phyloP scores from a whole-genome alignment of 2,888 invertebrate genomes.

The Iphiclides podalirius region DNA sequence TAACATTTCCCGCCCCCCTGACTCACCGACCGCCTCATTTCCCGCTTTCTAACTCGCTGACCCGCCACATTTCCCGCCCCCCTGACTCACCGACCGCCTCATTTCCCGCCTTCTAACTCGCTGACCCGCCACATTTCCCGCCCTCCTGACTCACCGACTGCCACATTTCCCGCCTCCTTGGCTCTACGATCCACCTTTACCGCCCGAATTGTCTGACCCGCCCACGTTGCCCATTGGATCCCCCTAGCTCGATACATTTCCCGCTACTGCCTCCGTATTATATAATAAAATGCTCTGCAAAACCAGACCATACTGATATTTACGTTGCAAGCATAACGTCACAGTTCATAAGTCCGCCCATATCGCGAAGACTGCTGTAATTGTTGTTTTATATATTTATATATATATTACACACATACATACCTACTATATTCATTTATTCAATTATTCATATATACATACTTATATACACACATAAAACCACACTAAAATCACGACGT shows the following conservation, averaged over 20 bases:
- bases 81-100: not conserved
- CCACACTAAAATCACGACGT: no score
- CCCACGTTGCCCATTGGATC: no score
- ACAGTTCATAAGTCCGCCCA: not conserved
- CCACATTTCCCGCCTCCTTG: not conserved
- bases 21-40: not conserved
- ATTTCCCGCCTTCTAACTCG: not conserved
- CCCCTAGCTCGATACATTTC: no score
- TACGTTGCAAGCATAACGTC: not conserved
- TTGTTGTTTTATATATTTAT: not conserved
- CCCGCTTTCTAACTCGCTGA: not conserved
- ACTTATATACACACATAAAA: no score
- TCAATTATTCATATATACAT: no score
- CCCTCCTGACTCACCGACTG: not conserved
- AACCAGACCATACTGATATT: not conserved
- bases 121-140: not conserved
- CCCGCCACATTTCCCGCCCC: not conserved
- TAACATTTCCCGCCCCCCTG: no score
- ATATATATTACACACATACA: no score
- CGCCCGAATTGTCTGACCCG: no score
- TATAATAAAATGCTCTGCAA: no score
- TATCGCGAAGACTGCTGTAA: not conserved
- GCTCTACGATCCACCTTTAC: no score
- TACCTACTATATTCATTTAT: no score
- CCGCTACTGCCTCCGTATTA: no score